These are phyloP conservation scores for Orthonychiurus folsomi DNA, from an alignment of 2,888 invertebrate species.

Conservation along the genomic window DNA sequence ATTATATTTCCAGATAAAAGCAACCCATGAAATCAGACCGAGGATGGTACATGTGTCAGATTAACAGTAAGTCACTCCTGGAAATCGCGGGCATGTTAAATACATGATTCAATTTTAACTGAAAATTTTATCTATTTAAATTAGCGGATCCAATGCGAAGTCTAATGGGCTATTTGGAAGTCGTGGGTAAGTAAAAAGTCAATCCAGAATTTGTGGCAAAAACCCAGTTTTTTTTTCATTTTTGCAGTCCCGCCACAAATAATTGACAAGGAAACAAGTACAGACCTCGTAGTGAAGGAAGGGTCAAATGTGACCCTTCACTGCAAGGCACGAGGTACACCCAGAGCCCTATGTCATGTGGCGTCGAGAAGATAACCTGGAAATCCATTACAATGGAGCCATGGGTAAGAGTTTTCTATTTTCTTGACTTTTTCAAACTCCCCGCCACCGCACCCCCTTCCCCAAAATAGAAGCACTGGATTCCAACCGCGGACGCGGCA, in stretches of 20 bases:
- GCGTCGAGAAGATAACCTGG: constrained; percentile 78
- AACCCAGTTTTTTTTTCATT: constrained; percentile 9
- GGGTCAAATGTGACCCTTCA: constrained; percentile 77
- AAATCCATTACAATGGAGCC: constrained; percentile 82
- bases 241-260: constrained; percentile 78
- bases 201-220: neutral
- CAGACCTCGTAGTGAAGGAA: constrained; percentile 84
- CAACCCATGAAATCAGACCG: constrained; percentile 77
- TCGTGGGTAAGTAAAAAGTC: constrained; percentile 63
- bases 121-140: constrained; percentile 27
- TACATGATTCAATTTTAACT: no score
- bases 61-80: constrained; percentile 1
- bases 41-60: constrained; percentile 88
- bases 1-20: constrained; percentile 54
- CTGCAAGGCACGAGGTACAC: constrained; percentile 72
- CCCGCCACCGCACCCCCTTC: no score
- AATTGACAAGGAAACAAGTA: constrained; percentile 77
- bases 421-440: neutral
- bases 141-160: constrained; percentile 88
- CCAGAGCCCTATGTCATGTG: constrained; percentile 89
- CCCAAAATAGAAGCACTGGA: no score
- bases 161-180: constrained; percentile 78
- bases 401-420: constrained; percentile 54
- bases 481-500: no score
- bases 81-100: no score